Evolutionary conservation across 2,888 invertebrate species (phyloP).

Genomic region (Argynnis bischoffii): DNA sequence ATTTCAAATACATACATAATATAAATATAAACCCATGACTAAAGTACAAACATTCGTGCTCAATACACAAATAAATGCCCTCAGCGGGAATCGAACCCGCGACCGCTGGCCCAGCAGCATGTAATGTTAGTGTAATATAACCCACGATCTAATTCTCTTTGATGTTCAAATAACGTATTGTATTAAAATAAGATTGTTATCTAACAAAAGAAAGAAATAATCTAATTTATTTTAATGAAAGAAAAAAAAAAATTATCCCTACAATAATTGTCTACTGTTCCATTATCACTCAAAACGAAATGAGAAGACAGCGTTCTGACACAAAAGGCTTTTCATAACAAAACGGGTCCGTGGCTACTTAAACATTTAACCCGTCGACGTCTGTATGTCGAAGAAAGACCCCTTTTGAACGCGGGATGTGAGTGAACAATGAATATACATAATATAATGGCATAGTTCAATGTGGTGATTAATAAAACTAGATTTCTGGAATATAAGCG

Average conservation of each 20-base stretch:
- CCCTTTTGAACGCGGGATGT: constrained; percentile 1
- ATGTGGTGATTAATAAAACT: not conserved
- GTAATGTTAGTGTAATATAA: too few relatives aligned
- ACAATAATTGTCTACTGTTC: constrained; percentile 6
- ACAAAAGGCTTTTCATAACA: constrained; percentile 22
- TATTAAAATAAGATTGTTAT: not conserved
- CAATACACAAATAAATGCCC: too few relatives aligned
- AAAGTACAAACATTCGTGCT: too few relatives aligned
- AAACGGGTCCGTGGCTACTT: constrained; percentile 22
- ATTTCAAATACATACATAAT: too few relatives aligned
- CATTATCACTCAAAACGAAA: constrained; percentile 21
- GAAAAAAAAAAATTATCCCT: not conserved
- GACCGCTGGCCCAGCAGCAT: too few relatives aligned
- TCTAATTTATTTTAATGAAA: not conserved
- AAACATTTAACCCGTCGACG: constrained; percentile 23
- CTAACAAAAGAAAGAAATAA: not conserved
- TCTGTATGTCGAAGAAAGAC: constrained; percentile 8
- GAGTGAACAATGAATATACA: constrained; percentile 3
- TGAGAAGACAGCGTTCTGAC: constrained; percentile 19
- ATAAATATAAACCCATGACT: too few relatives aligned
- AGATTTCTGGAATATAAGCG: too few relatives aligned
- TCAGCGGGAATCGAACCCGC: too few relatives aligned
- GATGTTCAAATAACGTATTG: too few relatives aligned
- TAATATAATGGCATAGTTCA: constrained; percentile 10
- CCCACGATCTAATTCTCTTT: too few relatives aligned